phyloP scores from a whole-genome alignment of 2,797 vertebrate species.

The Gobio occitaniae region DNA sequence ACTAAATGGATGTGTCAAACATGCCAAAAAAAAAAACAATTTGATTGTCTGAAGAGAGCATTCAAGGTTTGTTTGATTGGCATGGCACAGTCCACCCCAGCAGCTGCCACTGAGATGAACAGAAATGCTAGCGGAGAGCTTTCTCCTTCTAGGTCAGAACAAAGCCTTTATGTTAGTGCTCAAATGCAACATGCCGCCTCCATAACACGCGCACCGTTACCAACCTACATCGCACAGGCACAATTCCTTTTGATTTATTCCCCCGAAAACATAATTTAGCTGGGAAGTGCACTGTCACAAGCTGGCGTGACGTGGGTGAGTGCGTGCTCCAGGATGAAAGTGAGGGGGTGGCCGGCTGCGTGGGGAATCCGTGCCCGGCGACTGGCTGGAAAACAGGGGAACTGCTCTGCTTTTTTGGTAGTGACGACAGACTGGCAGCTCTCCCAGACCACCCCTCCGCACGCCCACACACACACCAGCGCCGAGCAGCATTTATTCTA shows the following conservation, averaged over 20 bases:
- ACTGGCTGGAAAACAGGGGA: slow-evolving; percentile 51
- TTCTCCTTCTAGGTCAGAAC: not conserved
- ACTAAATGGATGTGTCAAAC: not conserved
- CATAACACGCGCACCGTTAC: not conserved
- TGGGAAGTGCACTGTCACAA: slow-evolving; percentile 44
- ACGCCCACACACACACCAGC: slow-evolving; percentile 25
- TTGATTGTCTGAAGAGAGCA: not conserved
- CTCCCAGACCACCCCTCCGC: slow-evolving; percentile 36
- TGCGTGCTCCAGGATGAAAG: slow-evolving; percentile 45
- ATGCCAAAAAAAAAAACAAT: not conserved
- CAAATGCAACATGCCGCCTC: not conserved
- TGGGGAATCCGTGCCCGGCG: slow-evolving; percentile 51
- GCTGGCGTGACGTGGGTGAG: slow-evolving; percentile 50
- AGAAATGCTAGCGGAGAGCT: not conserved
- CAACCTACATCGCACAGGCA: slow-evolving; percentile 31
- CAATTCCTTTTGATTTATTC: slow-evolving; percentile 48
- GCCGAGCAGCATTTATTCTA: slow-evolving; percentile 19
- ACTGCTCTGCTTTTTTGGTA: slow-evolving; percentile 31
- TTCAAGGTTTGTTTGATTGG: slow-evolving; percentile 2
- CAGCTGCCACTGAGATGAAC: not conserved
- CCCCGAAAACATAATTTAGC: slow-evolving; percentile 52
- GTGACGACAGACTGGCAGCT: slow-evolving; percentile 48
- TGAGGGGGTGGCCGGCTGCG: slow-evolving; percentile 42
- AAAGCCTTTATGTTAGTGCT: not conserved
- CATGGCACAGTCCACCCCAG: not conserved